A percentile compares a stretch with the other conserved stretches of the same genome.
Conservation (phyloP, 2,113 vertebrate genomes). For the Cathartes aura region DNA sequence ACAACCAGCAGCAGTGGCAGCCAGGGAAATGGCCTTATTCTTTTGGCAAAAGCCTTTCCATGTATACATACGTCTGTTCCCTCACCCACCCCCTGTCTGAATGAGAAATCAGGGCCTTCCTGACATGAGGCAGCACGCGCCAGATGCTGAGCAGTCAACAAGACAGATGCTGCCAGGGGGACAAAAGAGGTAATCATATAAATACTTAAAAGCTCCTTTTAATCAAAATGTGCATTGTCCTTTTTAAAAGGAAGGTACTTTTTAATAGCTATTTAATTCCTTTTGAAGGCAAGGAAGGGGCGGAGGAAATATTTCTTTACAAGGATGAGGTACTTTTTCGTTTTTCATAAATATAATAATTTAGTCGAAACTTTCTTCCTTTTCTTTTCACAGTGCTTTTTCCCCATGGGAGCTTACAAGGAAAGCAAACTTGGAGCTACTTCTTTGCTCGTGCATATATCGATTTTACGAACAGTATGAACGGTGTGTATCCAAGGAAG, state of each 20-base stretch:
- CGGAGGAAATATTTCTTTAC: conserved; percentile 16
- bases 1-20: neutral
- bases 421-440: neutral
- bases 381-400: neutral
- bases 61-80: neutral
- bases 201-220: conserved; percentile 54
- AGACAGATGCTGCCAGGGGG: conserved; percentile 36
- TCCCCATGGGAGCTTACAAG: neutral
- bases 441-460: neutral
- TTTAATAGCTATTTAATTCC: conserved; percentile 45
- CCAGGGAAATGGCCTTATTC: neutral
- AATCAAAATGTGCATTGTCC: conserved; percentile 56
- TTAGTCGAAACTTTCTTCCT: neutral
- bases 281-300: neutral
- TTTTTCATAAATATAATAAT: neutral
- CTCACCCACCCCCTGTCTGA: neutral
- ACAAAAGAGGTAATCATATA: conserved; percentile 64
- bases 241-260: conserved; percentile 36
- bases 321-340: neutral
- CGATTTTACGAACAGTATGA: neutral
- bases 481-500: rapidly evolving
- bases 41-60: neutral
- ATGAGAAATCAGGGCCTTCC: conserved; percentile 51
- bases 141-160: conserved; percentile 22
- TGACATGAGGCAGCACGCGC: neutral